These are phyloP conservation scores for Petrocephalus microphthalmus DNA, from an alignment of 2,113 vertebrate species.

Conservation along the genomic window DNA sequence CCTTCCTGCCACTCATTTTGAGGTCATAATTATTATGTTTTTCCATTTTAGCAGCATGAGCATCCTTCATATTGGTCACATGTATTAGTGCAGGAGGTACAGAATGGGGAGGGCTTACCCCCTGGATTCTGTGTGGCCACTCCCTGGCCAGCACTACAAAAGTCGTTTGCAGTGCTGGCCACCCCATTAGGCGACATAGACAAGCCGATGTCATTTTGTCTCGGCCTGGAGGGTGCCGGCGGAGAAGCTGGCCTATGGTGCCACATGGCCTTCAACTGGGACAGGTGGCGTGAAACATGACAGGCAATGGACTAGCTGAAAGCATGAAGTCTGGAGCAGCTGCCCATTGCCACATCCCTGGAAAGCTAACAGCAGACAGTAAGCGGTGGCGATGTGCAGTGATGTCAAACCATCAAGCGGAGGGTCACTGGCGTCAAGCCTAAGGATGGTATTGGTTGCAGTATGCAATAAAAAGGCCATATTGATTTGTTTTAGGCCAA, in stretches of 20 bases:
- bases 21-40: neutral
- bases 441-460: neutral
- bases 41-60: neutral
- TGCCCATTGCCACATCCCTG: neutral
- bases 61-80: neutral
- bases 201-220: too few species aligned
- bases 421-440: neutral
- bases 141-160: neutral
- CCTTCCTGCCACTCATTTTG: neutral
- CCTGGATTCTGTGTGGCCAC: neutral
- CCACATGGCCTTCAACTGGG: too few species aligned
- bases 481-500: constrained; percentile 1
- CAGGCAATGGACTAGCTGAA: neutral
- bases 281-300: neutral
- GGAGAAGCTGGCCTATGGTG: neutral
- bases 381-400: neutral
- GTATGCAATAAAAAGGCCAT: neutral
- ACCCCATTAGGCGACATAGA: neutral
- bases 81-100: neutral
- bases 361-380: neutral
- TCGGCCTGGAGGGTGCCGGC: neutral
- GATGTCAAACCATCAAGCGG: neutral
- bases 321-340: neutral
- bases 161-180: neutral
- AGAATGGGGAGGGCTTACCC: neutral